Base-by-base conservation (phyloP, 2,888 invertebrate genomes). In the Chloroclysta siterata region DNA sequence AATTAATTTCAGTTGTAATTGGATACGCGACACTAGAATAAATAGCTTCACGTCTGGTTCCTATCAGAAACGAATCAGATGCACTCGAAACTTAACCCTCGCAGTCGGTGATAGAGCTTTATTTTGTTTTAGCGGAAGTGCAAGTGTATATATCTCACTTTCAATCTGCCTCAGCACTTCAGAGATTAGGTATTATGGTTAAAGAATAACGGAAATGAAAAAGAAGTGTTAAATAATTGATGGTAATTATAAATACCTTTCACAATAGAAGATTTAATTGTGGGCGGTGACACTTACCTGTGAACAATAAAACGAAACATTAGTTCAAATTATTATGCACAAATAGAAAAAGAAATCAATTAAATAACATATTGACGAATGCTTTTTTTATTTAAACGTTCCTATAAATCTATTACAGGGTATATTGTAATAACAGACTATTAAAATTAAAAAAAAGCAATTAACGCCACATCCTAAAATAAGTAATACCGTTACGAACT, bases 1-100 rank as follows among this genome's bases (percentile, higher is more conserved):
- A 79, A 87, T 85, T 86, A 81, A 86, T 86, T 87, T 85, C 83
- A 77, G 78, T 81, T 81, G 85, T 87, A 88, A 88, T 86, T 87
- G 81, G 84, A 88, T 80, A 81, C 85, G 81, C 80, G 81, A 81
- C 80, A 79, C 74, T 74, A 77, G 79, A 80, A 87, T 83, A 82
- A 83, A 85, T 83, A 80, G 77, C 79, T 72, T 66, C 63, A 75
- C 82, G 75, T 79, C 80, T 79, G 74, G 77, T 77, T 77, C 75
- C 60, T 76, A 79, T 81, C 78, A 77, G 72, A 75, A 66, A 63
- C 46, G 56, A 65, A 66, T 60, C 63, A 57, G 13, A 46, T 36
- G 44, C 67, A 61, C 47, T 42, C 53, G 36, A 74, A 80, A 74
- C 63, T 58, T 46, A 59, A 75, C 77, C 70, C 57, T 74, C 76